phyloP scores from a whole-genome alignment of 2,797 vertebrate species.

The Mus spretus region DNA sequence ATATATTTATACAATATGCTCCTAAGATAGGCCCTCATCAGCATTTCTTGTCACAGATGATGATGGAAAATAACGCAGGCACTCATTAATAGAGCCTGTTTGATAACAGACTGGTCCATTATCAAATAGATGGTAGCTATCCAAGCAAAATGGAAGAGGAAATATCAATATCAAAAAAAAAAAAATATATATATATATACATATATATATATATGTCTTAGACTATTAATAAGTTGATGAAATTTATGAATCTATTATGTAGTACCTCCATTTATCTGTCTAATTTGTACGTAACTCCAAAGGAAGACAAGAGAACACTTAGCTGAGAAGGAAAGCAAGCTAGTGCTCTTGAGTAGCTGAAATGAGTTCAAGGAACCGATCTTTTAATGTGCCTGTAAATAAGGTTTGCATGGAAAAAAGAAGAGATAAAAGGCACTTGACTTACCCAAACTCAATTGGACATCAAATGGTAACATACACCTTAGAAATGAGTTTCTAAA shows the following conservation, averaged over 20 bases:
- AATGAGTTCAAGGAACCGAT: not conserved
- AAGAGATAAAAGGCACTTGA: not conserved
- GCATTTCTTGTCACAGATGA: not conserved
- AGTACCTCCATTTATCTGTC: not conserved
- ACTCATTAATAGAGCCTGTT: not conserved
- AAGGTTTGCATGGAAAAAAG: not conserved
- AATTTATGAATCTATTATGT: not conserved
- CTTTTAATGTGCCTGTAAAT: not conserved
- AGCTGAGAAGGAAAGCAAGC: not conserved
- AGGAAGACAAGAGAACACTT: not conserved
- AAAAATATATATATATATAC: too few relatives aligned
- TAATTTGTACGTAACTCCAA: not conserved
- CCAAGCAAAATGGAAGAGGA: not conserved
- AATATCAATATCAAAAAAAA: not conserved
- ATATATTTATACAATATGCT: not conserved
- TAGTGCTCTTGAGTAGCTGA: not conserved
- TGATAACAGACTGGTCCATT: not conserved
- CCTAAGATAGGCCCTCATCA: not conserved
- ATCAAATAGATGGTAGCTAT: not conserved
- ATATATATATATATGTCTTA: not conserved
- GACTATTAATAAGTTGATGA: not conserved
- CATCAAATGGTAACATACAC: not conserved
- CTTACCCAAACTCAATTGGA: not conserved
- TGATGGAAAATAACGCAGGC: not conserved
- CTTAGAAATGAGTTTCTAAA: not conserved